Conservation (phyloP, 2,888 invertebrate genomes). For the Acanthosepion pharaonis region DNA sequence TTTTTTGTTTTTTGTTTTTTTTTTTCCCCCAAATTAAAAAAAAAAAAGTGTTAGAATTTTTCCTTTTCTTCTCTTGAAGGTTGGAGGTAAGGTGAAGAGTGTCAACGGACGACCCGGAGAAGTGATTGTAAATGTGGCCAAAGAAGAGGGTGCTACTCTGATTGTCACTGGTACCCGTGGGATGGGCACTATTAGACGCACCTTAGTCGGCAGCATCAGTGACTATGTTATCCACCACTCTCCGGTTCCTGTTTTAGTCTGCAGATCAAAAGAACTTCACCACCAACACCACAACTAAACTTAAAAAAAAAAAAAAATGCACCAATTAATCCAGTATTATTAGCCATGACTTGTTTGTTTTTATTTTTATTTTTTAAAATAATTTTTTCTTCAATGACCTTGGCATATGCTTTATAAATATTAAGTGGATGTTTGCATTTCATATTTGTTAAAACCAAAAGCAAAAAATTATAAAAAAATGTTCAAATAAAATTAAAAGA, state of each 20-base stretch:
- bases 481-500: not conserved
- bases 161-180: slow-evolving; percentile 63
- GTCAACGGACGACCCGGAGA: slow-evolving; percentile 61
- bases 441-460: not conserved
- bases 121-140: slow-evolving; percentile 57
- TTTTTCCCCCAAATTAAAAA: not conserved
- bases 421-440: not conserved
- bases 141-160: slow-evolving; percentile 57
- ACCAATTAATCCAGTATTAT: not conserved
- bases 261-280: slow-evolving; percentile 57
- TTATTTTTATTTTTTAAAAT: not conserved
- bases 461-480: not conserved
- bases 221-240: slow-evolving; percentile 64
- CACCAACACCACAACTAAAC: slow-evolving; percentile 48
- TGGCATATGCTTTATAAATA: not conserved
- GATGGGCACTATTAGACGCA: slow-evolving; percentile 61
- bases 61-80: slow-evolving; percentile 50
- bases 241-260: slow-evolving; percentile 60
- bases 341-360: not conserved
- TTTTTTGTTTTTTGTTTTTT: too few species aligned
- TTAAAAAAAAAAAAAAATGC: not conserved
- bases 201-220: slow-evolving; percentile 61
- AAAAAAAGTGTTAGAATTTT: not conserved
- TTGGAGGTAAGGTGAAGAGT: slow-evolving; percentile 64
- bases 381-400: not conserved